Percentiles rank a stretch among this genome's conserved stretches.
Evolutionary conservation across 2,113 vertebrate species (phyloP).

Genomic region (Nymphicus hollandicus): DNA sequence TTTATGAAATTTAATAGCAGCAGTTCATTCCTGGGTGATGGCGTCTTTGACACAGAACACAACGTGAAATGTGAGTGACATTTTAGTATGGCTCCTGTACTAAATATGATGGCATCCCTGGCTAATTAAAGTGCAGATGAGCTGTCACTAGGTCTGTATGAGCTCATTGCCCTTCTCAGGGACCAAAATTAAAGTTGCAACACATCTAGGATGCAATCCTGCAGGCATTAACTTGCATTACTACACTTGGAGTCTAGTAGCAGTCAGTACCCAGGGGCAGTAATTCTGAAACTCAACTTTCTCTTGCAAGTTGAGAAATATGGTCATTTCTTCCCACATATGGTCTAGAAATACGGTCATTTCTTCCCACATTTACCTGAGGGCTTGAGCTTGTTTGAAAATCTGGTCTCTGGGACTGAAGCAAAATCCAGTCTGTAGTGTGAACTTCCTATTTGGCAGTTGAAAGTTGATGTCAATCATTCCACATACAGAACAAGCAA

Average conservation of each 20-base stretch:
- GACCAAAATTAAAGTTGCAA: not conserved
- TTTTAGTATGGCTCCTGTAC: not conserved
- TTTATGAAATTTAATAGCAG: not conserved
- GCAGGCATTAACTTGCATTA: not conserved
- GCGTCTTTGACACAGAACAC: not conserved
- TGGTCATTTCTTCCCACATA: not conserved
- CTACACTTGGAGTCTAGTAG: not conserved
- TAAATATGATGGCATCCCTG: not conserved
- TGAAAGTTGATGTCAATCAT: not conserved
- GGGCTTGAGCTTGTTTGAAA: not conserved
- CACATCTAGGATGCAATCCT: not conserved
- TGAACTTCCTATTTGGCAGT: not conserved
- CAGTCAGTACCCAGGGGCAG: not conserved
- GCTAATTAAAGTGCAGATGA: constrained; percentile 20
- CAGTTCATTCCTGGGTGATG: not conserved
- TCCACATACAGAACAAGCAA: not conserved
- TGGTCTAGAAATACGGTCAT: not conserved
- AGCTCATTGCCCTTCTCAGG: not conserved
- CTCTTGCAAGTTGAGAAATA: not conserved
- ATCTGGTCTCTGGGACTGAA: not conserved
- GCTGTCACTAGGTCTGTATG: not conserved
- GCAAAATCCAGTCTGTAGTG: not conserved
- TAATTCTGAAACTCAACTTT: not conserved
- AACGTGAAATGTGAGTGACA: not conserved
- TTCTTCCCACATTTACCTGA: not conserved